phyloP scores from a whole-genome alignment of 2,113 vertebrate species.

The Sapajus apella region DNA sequence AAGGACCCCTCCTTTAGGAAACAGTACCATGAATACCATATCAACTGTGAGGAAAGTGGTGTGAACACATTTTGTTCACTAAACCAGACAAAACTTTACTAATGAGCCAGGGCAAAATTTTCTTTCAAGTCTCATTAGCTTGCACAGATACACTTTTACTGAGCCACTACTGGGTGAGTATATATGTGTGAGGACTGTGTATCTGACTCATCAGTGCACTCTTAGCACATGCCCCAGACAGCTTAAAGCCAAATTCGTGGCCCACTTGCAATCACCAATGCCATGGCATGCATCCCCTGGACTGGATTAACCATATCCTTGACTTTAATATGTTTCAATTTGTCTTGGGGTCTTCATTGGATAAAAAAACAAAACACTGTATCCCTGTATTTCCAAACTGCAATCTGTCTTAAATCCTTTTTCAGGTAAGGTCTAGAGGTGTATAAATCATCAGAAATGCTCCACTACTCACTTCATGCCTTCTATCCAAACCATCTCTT shows the following conservation, averaged over 20 bases:
- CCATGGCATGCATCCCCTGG: accelerated
- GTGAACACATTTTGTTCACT: background rate
- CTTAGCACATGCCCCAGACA: background rate
- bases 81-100: background rate
- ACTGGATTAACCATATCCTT: background rate
- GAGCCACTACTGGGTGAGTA: background rate
- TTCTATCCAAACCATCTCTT: background rate
- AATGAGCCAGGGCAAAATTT: background rate
- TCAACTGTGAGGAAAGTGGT: background rate
- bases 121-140: background rate
- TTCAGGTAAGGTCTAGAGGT: background rate
- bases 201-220: too few relatives aligned
- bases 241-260: background rate
- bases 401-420: background rate
- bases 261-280: background rate
- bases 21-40: background rate
- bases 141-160: too few relatives aligned
- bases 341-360: background rate
- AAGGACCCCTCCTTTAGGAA: background rate
- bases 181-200: background rate
- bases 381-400: background rate
- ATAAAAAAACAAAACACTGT: background rate
- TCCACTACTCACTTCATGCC: too few relatives aligned
- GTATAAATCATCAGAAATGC: background rate
- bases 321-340: background rate